Percentiles rank a stretch among this genome's conserved stretches.
phyloP scores from a whole-genome alignment of 2,888 invertebrate species.

The Phalera bucephala region DNA sequence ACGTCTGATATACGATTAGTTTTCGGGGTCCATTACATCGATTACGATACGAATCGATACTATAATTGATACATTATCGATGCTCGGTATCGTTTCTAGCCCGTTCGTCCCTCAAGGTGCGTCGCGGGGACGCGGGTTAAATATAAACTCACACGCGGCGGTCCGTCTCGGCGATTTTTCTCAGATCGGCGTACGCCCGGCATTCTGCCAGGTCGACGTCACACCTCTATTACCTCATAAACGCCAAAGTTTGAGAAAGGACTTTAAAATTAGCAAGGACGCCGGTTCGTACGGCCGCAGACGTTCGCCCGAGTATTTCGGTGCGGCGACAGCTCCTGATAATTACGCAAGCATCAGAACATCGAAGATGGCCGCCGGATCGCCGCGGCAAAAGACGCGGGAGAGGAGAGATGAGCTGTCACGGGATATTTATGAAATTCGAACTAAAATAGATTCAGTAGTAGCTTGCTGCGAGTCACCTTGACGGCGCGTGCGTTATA shows the following conservation, averaged over 20 bases:
- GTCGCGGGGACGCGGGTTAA: constrained; percentile 45
- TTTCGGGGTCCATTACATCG: constrained; percentile 52
- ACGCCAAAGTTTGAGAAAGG: constrained; percentile 77
- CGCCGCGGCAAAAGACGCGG: constrained; percentile 67
- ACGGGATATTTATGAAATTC: constrained; percentile 82
- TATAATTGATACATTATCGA: constrained; percentile 22
- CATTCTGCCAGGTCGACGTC: constrained; percentile 77
- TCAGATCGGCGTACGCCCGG: constrained; percentile 73
- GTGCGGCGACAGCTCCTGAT: constrained; percentile 53
- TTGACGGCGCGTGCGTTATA: constrained; percentile 73
- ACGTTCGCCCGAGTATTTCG: constrained; percentile 38
- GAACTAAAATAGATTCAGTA: constrained; percentile 79
- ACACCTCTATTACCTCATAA: constrained; percentile 76
- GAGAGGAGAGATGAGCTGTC: constrained; percentile 79
- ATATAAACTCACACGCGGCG: constrained; percentile 43
- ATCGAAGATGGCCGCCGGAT: constrained; percentile 66
- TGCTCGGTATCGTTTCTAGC: constrained; percentile 17
- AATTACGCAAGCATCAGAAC: constrained; percentile 65
- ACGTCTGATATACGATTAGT: constrained; percentile 76
- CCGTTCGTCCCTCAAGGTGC: constrained; percentile 67
- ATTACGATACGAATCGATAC: constrained; percentile 29
- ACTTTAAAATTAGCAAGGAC: constrained; percentile 82
- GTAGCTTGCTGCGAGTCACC: constrained; percentile 78
- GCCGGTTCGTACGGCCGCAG: constrained; percentile 49
- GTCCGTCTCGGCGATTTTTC: constrained; percentile 60